These are phyloP conservation scores for Sinella curviseta DNA, from an alignment of 1,140 invertebrate genomes.

Conservation along the genomic window DNA sequence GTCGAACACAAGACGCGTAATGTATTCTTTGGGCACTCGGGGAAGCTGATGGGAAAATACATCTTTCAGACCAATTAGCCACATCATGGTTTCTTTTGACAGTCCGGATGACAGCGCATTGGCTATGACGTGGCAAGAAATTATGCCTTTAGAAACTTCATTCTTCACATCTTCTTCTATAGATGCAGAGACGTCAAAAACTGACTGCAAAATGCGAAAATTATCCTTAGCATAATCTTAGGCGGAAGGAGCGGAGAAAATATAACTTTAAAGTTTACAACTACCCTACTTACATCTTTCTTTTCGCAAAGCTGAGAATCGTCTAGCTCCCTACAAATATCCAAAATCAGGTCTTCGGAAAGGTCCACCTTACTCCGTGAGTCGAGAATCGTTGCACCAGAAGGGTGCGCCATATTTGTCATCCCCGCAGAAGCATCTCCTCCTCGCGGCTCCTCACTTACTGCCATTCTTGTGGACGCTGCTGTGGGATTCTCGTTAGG, in stretches of 20 bases:
- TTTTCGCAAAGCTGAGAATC: slow-evolving; percentile 76
- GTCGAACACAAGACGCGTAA: slow-evolving; percentile 95
- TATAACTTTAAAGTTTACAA: background rate
- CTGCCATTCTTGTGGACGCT: slow-evolving; percentile 50
- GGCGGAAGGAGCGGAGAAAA: too few species aligned
- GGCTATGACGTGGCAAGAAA: slow-evolving; percentile 90
- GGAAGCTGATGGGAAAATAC: slow-evolving; percentile 95
- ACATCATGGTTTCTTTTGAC: slow-evolving; percentile 85
- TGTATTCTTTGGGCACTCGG: slow-evolving; percentile 97
- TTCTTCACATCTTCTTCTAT: slow-evolving; percentile 86
- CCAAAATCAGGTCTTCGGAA: slow-evolving; percentile 67
- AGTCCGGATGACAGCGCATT: slow-evolving; percentile 87
- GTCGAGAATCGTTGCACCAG: slow-evolving; percentile 45
- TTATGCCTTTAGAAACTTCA: slow-evolving; percentile 84
- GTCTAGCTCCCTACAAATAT: slow-evolving; percentile 74
- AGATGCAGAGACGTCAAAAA: slow-evolving; percentile 80
- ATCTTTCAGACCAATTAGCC: slow-evolving; percentile 91
- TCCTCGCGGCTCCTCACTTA: background rate
- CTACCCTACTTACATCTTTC: slow-evolving; percentile 64
- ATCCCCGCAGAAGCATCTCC: background rate
- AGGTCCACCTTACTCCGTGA: slow-evolving; percentile 54
- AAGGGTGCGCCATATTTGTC: background rate
- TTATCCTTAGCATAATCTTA: too few species aligned
- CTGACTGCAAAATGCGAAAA: slow-evolving; percentile 55
- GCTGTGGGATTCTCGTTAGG: slow-evolving; percentile 36